These are phyloP conservation scores for Eulimnadia texana DNA, from an alignment of 1,140 invertebrate genomes.

Conservation along the genomic window DNA sequence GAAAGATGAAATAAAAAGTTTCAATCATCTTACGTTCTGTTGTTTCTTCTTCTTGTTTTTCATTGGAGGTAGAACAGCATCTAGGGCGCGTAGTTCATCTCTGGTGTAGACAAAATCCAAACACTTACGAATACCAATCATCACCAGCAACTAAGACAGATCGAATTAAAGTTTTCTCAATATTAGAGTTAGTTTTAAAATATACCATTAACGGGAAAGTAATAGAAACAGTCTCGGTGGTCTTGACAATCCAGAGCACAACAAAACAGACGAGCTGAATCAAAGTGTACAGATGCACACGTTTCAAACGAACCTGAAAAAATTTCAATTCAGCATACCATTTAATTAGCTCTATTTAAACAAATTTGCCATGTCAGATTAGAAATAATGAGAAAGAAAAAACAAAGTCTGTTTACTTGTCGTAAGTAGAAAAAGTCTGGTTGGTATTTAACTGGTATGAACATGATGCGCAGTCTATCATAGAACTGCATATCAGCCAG, in stretches of 20 bases:
- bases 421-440: conserved; percentile 95
- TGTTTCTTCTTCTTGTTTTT: too few relatives aligned
- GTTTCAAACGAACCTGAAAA: conserved; percentile 69
- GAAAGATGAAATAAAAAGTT: too few relatives aligned
- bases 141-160: conserved; percentile 89
- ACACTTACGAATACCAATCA: conserved; percentile 88
- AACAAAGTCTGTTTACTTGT: conserved; percentile 53
- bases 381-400: too few relatives aligned
- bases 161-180: too few relatives aligned
- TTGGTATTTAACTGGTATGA: conserved; percentile 98
- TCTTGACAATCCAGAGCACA: conserved; percentile 89
- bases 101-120: conserved; percentile 88
- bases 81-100: conserved; percentile 86
- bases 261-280: conserved; percentile 87
- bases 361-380: too few relatives aligned
- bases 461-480: conserved; percentile 83
- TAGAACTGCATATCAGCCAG: conserved; percentile 91
- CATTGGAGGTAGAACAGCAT: conserved; percentile 96
- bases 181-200: background rate
- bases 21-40: too few relatives aligned
- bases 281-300: conserved; percentile 87
- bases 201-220: conserved; percentile 90
- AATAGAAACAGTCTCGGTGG: conserved; percentile 84
- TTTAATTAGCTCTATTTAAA: too few relatives aligned
- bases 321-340: too few relatives aligned